Percentiles rank a stretch among this genome's conserved stretches.
Evolutionary conservation across 1,140 invertebrate species (phyloP).

Genomic region (Maniola jurtina): DNA sequence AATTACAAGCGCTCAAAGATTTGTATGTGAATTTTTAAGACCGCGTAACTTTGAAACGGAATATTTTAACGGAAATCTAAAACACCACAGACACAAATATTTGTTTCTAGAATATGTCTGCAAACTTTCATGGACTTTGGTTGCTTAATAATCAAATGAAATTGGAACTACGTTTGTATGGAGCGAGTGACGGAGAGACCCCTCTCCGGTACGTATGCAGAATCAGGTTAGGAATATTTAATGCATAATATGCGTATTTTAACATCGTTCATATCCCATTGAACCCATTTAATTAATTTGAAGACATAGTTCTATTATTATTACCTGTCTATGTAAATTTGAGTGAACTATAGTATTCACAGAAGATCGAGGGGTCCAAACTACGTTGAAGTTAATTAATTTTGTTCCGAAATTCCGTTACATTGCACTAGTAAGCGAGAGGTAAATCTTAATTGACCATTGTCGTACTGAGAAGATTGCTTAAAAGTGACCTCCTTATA

Average conservation of each 20-base stretch:
- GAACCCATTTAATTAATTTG: conserved; percentile 1
- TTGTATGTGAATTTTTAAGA: too few species aligned
- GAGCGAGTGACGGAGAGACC: too few species aligned
- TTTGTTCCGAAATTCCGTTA: conserved; percentile 26
- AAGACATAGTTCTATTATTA: conserved; percentile 4
- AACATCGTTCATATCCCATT: neutral
- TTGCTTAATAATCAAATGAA: too few species aligned
- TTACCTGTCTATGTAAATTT: neutral
- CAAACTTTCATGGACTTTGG: too few species aligned
- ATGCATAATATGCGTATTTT: neutral
- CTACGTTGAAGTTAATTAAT: conserved; percentile 18
- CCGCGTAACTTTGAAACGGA: too few species aligned
- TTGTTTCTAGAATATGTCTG: too few species aligned
- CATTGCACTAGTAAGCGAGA: conserved; percentile 30
- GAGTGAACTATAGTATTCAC: conserved; percentile 5
- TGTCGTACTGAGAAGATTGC: conserved; percentile 67
- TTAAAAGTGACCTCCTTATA: conserved; percentile 60
- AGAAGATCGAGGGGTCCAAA: neutral
- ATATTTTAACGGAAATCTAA: too few species aligned
- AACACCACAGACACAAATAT: too few species aligned
- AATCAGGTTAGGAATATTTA: neutral
- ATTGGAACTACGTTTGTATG: too few species aligned
- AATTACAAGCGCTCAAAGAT: too few species aligned
- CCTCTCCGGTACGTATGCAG: neutral
- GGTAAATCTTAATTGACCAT: conserved; percentile 66